A percentile compares a stretch with the other conserved stretches of the same genome.
phyloP scores from a whole-genome alignment of 2,888 invertebrate genomes.

The Limenitis camilla region DNA sequence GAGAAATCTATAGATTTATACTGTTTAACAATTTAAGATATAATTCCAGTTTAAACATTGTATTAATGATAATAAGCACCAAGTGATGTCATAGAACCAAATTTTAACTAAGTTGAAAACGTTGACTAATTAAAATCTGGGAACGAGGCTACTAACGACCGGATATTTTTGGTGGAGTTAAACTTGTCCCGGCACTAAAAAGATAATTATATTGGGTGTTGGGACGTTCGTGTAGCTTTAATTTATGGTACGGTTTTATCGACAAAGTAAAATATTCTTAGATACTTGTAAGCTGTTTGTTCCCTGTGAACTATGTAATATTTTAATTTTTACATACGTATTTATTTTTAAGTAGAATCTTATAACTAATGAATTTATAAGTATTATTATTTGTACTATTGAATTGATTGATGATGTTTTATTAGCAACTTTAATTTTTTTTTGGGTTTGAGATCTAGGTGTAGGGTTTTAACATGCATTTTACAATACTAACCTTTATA shows the following conservation, averaged over 20 bases:
- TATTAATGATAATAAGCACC: too few relatives aligned
- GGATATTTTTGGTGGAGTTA: constrained; percentile 52
- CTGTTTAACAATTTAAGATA: too few relatives aligned
- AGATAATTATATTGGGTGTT: constrained; percentile 45
- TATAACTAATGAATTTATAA: too few relatives aligned
- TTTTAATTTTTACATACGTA: neutral
- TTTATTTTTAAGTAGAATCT: too few relatives aligned
- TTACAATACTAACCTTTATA: too few relatives aligned
- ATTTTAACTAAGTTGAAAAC: constrained; percentile 17
- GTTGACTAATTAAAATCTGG: constrained; percentile 59
- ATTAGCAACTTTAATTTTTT: too few relatives aligned
- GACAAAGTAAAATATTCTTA: constrained; percentile 21
- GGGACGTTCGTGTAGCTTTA: constrained; percentile 45
- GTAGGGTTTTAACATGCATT: too few relatives aligned
- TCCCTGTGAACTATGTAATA: constrained; percentile 1
- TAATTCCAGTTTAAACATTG: too few relatives aligned
- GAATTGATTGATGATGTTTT: too few relatives aligned
- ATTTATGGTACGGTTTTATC: constrained; percentile 47
- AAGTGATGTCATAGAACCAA: neutral
- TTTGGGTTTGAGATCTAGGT: too few relatives aligned
- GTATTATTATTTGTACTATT: too few relatives aligned
- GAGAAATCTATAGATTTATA: too few relatives aligned
- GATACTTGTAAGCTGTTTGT: neutral
- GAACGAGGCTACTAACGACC: constrained; percentile 49
- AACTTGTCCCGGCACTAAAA: constrained; percentile 55